Conservation (phyloP, 2,888 invertebrate species). For the Mythimna lalbum region DNA sequence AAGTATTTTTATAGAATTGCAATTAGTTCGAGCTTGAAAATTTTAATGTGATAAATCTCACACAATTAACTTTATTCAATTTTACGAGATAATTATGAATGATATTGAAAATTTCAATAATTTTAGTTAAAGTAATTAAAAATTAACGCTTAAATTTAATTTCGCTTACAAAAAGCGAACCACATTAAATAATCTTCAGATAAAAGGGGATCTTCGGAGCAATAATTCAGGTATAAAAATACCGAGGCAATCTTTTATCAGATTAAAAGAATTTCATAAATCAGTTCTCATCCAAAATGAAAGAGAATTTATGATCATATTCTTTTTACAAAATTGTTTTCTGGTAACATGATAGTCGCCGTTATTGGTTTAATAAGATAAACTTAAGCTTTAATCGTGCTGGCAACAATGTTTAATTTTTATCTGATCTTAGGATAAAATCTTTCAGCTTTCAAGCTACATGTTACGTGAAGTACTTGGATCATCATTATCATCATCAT, state of each 20-base stretch:
- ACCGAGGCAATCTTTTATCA: constrained; percentile 63
- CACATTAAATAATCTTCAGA: constrained; percentile 49
- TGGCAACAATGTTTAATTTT: constrained; percentile 3
- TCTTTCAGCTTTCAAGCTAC: not conserved
- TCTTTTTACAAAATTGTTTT: constrained; percentile 56
- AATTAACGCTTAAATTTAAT: constrained; percentile 28
- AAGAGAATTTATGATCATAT: constrained; percentile 63
- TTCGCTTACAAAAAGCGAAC: constrained; percentile 19
- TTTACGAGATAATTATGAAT: not conserved
- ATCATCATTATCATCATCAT: no score
- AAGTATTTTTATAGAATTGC: no score
- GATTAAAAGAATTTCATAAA: constrained; percentile 67
- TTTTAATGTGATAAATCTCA: not conserved
- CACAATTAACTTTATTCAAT: not conserved
- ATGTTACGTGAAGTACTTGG: no score
- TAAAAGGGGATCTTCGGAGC: constrained; percentile 45
- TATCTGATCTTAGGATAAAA: not conserved
- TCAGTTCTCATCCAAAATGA: constrained; percentile 56
- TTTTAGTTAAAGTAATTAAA: constrained; percentile 25
- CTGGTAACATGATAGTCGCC: constrained; percentile 49
- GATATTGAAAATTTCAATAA: not conserved
- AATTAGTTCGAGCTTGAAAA: no score
- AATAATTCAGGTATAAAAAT: constrained; percentile 65
- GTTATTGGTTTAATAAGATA: constrained; percentile 49
- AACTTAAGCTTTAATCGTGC: constrained; percentile 2